These are phyloP conservation scores for Calephelis nemesis DNA, from an alignment of 1,140 invertebrate species.

Conservation along the genomic window DNA sequence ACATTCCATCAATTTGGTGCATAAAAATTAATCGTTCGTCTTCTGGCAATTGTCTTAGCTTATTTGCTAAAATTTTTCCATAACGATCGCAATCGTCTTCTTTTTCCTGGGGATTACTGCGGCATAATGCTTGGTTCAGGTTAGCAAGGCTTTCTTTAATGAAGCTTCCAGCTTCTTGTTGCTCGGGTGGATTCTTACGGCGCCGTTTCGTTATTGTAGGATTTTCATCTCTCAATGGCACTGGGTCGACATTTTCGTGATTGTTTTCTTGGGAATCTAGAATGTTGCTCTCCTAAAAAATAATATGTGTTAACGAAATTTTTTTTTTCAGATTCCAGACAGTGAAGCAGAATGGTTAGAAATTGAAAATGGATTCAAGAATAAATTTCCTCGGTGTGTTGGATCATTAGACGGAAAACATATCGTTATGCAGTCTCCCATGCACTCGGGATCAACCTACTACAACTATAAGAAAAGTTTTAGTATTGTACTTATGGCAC, in stretches of 20 bases:
- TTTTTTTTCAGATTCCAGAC: constrained; percentile 17
- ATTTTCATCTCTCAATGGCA: neutral
- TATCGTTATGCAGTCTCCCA: no score
- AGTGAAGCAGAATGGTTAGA: constrained; percentile 19
- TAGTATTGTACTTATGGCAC: no score
- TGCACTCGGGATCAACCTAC: no score
- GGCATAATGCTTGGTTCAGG: no score
- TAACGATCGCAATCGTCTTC: constrained; percentile 12
- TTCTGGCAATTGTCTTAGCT: constrained; percentile 16
- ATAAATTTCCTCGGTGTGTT: constrained; percentile 15
- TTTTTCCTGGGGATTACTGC: neutral
- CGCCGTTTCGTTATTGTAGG: neutral
- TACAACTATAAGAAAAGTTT: no score
- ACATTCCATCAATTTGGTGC: constrained; percentile 21
- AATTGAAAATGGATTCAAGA: constrained; percentile 22
- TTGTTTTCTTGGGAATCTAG: constrained; percentile 9
- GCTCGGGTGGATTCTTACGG: no score
- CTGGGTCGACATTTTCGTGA: neutral
- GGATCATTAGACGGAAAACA: no score
- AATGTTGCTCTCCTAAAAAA: neutral
- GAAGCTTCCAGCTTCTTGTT: no score
- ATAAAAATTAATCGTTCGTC: constrained; percentile 19
- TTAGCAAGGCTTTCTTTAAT: no score
- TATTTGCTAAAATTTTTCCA: constrained; percentile 12
- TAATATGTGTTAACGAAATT: neutral